Base-by-base conservation (phyloP, 2,797 vertebrate genomes). In the Paramormyrops hopkinsi region DNA sequence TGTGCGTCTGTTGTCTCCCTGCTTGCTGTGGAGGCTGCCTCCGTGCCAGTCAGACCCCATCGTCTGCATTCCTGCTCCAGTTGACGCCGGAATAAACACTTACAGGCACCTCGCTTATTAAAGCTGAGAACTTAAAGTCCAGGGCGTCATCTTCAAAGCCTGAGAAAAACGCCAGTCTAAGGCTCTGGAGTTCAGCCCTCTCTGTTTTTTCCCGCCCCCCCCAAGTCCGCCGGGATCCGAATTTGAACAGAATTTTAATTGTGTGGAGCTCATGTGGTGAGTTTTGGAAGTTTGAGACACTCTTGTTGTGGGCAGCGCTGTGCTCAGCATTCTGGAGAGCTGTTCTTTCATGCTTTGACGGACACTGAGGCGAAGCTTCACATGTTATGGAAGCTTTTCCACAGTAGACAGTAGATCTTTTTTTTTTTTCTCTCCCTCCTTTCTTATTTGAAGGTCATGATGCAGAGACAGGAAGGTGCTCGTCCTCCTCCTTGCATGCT, bases 361-460 rank as follows among this genome's bases (percentile, higher is more conserved):
- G 46, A 37, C 46, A 59, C 87, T 12, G 8, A 53, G n/a, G 25
- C 41, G 25, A 51, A 46, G 79, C 41, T 84, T 84, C 8, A 88
- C 62, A 88, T 48, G 73, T 89, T 88, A 88, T 12, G 73, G 88
- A 89, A 88, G 11, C 62, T 54, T 90, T 69, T 90, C 53, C 59
- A 89, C 89, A 65, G 86, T 37, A 83, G 25, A 69, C n/a, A 3
- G 65, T 65, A 29, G 29, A 29, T 29, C 29, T 79, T 91, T 56
- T 89, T 87, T 19, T 41, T 62, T 69, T 90, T 89, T 76, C 7
- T 14, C 29, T 79, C 19, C 86, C 22, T 79, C 41, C 29, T n/a
- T 51, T 89, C 86, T 76, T 54, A 86, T 89, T 86, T 89, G 90
- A 92, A 92, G 91, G 90, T 89, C 87, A 88, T 11, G 14, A 44